These are phyloP conservation scores for Hipposideros larvatus DNA, from an alignment of 2,797 vertebrate species.

Conservation along the genomic window DNA sequence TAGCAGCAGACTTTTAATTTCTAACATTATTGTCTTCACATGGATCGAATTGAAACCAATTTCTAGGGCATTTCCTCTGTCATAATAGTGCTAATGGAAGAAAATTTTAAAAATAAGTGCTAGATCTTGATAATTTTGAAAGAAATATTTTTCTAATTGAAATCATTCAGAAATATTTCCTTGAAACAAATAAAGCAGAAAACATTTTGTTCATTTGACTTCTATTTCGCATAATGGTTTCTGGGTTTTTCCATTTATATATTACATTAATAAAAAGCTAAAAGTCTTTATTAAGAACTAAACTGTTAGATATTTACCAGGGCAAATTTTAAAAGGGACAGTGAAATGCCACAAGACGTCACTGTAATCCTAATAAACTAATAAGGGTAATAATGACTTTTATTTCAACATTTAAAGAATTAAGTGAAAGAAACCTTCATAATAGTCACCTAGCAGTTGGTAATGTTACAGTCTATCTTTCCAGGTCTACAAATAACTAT, in stretches of 20 bases:
- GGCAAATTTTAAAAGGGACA: slow-evolving; percentile 72
- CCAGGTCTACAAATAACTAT: neutral
- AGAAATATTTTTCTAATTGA: neutral
- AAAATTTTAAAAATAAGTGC: slow-evolving; percentile 19
- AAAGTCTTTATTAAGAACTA: slow-evolving; percentile 24
- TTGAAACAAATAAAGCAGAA: neutral
- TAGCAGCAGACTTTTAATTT: slow-evolving; percentile 2
- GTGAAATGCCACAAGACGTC: slow-evolving; percentile 87
- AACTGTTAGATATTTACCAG: slow-evolving; percentile 25
- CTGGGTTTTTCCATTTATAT: neutral
- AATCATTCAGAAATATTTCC: slow-evolving; percentile 23
- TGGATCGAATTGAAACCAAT: neutral
- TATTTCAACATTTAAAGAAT: slow-evolving; percentile 29
- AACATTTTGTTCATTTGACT: neutral
- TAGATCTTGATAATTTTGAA: neutral
- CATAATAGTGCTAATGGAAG: neutral
- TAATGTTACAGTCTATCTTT: neutral
- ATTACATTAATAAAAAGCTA: neutral
- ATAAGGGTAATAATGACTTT: slow-evolving; percentile 55
- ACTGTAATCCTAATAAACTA: slow-evolving; percentile 85
- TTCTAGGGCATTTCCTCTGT: neutral
- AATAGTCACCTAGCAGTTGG: neutral
- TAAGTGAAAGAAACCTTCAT: neutral
- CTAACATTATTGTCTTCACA: slow-evolving; percentile 9
- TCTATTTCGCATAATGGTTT: neutral